phyloP scores from a whole-genome alignment of 2,888 invertebrate species.

The Ecliptopera silaceata region DNA sequence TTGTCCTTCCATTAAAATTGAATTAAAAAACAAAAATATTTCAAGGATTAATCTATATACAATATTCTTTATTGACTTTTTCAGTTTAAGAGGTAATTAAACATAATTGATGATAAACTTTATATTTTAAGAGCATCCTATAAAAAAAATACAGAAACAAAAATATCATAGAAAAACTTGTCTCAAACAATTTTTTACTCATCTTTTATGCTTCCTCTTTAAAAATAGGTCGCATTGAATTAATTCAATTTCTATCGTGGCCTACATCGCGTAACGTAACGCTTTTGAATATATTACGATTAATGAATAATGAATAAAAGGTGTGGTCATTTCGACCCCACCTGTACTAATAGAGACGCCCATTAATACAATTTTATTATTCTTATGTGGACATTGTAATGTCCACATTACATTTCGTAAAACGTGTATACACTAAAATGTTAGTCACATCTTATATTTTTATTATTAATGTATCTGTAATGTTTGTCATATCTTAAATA shows the following conservation, averaged over 20 bases:
- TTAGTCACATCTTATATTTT: no score
- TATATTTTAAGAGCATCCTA: not conserved
- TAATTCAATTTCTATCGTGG: conserved; percentile 68
- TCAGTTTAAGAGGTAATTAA: no score
- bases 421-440: no score
- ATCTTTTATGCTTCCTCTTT: conserved; percentile 61
- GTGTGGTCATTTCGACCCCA: conserved; percentile 70
- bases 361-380: conserved; percentile 34
- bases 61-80: no score
- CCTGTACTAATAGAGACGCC: conserved; percentile 62
- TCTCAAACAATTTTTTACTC: conserved; percentile 52
- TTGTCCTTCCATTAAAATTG: no score
- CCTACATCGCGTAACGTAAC: conserved; percentile 65
- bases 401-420: no score
- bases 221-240: conserved; percentile 63
- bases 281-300: conserved; percentile 75
- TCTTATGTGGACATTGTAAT: not conserved
- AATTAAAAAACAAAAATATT: no score
- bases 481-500: no score
- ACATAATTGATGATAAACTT: not conserved
- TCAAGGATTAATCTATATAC: no score
- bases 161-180: conserved; percentile 41
- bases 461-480: no score
- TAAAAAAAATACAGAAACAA: not conserved
- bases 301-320: conserved; percentile 68